A percentile compares a stretch with the other conserved stretches of the same genome.
These are phyloP conservation scores for Drosophila sulfurigaster DNA, from an alignment of 1,140 invertebrate species.

Conservation along the genomic window DNA sequence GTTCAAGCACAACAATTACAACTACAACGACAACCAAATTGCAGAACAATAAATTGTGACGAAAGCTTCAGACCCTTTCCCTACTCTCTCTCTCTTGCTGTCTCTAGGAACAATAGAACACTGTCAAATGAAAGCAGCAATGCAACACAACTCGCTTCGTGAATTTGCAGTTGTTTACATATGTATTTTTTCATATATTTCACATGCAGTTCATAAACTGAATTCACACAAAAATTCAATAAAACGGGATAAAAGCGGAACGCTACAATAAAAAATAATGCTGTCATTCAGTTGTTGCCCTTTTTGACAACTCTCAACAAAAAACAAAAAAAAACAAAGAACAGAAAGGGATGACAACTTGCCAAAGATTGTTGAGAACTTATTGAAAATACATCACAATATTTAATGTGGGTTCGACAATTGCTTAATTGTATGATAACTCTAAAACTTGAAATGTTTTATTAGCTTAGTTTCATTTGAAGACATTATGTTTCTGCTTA, in stretches of 20 bases:
- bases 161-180: constrained; percentile 22
- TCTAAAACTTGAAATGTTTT: too few species aligned
- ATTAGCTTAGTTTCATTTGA: too few species aligned
- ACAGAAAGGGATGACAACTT: constrained; percentile 10
- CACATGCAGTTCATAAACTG: constrained; percentile 11
- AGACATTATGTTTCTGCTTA: too few species aligned
- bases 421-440: too few species aligned
- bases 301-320: constrained; percentile 27
- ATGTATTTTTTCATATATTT: constrained; percentile 2
- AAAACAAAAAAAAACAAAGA: background rate
- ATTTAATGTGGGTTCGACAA: background rate
- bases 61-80: background rate
- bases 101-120: constrained; percentile 6
- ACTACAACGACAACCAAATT: background rate
- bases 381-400: constrained; percentile 10
- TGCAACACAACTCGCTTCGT: background rate
- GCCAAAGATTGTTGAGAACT: constrained; percentile 14
- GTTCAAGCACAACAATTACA: constrained; percentile 15
- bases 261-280: background rate
- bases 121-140: background rate
- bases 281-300: constrained; percentile 18
- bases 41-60: background rate
- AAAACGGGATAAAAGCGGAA: background rate
- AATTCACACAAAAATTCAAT: constrained; percentile 6
- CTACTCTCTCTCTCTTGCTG: too few species aligned